phyloP scores from a whole-genome alignment of 2,797 vertebrate species.

The Coranthus polyacanthus region DNA sequence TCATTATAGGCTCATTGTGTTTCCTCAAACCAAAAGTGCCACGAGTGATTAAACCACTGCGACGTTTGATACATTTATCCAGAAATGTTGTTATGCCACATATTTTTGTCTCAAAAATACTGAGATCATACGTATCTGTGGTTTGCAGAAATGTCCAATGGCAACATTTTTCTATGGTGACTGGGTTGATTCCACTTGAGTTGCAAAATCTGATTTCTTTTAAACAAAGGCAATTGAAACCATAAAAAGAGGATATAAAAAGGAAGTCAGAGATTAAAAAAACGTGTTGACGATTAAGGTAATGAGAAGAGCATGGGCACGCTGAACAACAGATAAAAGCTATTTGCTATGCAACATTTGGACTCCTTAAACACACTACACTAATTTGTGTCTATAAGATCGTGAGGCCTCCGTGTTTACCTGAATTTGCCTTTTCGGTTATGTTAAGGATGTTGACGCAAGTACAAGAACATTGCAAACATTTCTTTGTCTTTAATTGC shows the following conservation, averaged over 20 bases:
- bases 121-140: too few species aligned
- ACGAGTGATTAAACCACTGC: too few species aligned
- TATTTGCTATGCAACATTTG: neutral
- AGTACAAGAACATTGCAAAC: constrained; percentile 17
- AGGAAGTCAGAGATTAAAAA: neutral
- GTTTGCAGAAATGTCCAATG: too few species aligned
- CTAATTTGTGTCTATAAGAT: neutral
- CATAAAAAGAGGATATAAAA: neutral
- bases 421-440: neutral
- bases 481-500: constrained; percentile 24
- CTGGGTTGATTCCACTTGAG: too few species aligned
- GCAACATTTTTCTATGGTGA: too few species aligned
- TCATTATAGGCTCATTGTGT: too few species aligned
- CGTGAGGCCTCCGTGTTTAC: neutral
- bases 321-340: neutral
- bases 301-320: neutral
- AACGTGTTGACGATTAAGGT: neutral
- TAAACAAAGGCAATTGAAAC: neutral
- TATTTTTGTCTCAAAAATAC: too few species aligned
- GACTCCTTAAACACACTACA: neutral
- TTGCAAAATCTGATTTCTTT: too few species aligned
- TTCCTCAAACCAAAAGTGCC: too few species aligned
- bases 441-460: constrained; percentile 2
- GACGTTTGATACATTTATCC: too few species aligned
- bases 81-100: too few species aligned